Conservation (phyloP, 2,797 vertebrate genomes). For the Eospalax fontanierii region DNA sequence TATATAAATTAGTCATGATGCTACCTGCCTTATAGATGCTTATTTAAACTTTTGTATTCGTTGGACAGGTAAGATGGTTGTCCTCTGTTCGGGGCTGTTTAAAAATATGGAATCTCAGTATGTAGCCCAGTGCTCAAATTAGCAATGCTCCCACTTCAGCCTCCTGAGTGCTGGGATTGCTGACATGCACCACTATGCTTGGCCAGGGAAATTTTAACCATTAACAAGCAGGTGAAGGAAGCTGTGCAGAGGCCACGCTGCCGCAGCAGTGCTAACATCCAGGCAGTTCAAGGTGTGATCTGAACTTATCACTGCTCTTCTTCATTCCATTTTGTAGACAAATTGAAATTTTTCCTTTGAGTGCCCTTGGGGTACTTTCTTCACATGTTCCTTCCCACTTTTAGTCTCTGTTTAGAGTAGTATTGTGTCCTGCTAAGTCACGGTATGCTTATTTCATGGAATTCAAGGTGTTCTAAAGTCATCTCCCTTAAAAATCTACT, state of each 20-base stretch:
- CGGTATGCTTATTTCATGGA: background rate
- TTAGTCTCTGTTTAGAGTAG: background rate
- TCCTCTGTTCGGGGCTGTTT: background rate
- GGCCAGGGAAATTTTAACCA: background rate
- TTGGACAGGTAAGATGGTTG: slow-evolving; percentile 12
- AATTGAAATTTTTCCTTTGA: background rate
- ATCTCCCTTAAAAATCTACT: background rate
- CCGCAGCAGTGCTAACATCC: background rate
- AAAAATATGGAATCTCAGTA: background rate
- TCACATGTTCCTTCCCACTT: background rate
- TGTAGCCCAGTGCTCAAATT: background rate
- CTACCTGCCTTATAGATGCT: background rate
- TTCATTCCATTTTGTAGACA: background rate
- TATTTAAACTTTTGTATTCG: background rate
- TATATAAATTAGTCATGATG: background rate
- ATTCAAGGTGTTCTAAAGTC: slow-evolving; percentile 6
- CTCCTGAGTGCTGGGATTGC: background rate
- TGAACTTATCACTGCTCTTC: background rate
- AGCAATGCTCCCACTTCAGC: background rate
- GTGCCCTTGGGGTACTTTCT: background rate
- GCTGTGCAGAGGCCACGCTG: background rate
- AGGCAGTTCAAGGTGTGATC: background rate
- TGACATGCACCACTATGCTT: background rate
- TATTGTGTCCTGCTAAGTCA: background rate
- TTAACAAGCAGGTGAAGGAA: background rate